Conservation (phyloP, 1,140 invertebrate genomes). For the Maconellicoccus hirsutus region DNA sequence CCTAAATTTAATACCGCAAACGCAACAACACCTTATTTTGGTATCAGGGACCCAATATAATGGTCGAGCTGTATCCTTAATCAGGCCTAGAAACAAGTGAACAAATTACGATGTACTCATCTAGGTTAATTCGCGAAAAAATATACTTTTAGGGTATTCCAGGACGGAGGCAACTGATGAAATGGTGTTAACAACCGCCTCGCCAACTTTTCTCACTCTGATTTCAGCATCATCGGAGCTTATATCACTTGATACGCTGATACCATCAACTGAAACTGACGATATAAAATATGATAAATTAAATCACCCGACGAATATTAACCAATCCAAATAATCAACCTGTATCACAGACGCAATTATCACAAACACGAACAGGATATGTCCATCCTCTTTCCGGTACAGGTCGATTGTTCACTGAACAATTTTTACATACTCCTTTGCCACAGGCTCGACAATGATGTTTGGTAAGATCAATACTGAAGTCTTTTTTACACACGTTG, state of each 20-base stretch:
- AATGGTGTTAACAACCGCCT: conserved; percentile 49
- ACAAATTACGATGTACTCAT: conserved; percentile 19
- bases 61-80: conserved; percentile 67
- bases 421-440: conserved; percentile 55
- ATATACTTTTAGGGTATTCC: conserved; percentile 41
- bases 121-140: conserved; percentile 15
- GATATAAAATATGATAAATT: not conserved
- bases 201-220: conserved; percentile 47
- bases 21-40: conserved; percentile 49
- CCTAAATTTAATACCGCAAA: conserved; percentile 48
- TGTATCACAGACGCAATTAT: conserved; percentile 38
- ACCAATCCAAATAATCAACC: conserved; percentile 14
- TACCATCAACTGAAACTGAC: not conserved
- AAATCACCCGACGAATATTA: too few species aligned
- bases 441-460: conserved; percentile 72
- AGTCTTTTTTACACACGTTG: conserved; percentile 46
- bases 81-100: conserved; percentile 44
- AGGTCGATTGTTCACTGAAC: conserved; percentile 45
- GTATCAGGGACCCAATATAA: conserved; percentile 70
- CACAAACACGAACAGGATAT: conserved; percentile 53
- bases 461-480: conserved; percentile 44
- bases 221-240: conserved; percentile 39
- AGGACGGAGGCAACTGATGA: conserved; percentile 45
- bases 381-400: conserved; percentile 55
- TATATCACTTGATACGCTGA: conserved; percentile 26